These are phyloP conservation scores for Pseudomyrmex gracilis DNA, from an alignment of 1,140 invertebrate species.

Conservation along the genomic window DNA sequence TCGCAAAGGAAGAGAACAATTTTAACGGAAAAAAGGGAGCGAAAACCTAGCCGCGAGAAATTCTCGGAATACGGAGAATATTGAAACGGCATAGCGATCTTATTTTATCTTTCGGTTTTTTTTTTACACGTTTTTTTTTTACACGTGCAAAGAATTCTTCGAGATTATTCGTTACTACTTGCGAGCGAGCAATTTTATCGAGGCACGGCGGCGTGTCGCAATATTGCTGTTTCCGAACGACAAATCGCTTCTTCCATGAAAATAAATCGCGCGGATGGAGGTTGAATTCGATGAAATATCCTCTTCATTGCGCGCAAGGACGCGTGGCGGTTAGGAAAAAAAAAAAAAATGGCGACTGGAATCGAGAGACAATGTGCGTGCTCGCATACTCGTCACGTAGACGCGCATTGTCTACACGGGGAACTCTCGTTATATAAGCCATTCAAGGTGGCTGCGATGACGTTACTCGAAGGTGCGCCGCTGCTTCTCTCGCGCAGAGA, in stretches of 20 bases:
- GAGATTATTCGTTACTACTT: not conserved
- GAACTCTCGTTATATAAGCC: slow-evolving; percentile 77
- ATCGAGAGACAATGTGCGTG: slow-evolving; percentile 1
- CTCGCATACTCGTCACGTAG: slow-evolving; percentile 47
- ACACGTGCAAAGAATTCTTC: too few relatives aligned
- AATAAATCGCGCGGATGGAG: not conserved
- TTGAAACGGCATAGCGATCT: too few relatives aligned
- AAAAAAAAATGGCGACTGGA: slow-evolving; percentile 1
- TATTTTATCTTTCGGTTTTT: too few relatives aligned
- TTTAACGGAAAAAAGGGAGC: not conserved
- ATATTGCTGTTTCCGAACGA: not conserved
- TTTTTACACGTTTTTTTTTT: too few relatives aligned
- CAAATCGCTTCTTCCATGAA: not conserved
- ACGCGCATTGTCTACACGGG: slow-evolving; percentile 64
- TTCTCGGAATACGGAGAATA: too few relatives aligned
- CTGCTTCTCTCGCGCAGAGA: not conserved
- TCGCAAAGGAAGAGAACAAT: not conserved
- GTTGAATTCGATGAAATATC: slow-evolving; percentile 11
- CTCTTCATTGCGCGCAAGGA: slow-evolving; percentile 1
- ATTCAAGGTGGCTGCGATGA: slow-evolving; percentile 80
- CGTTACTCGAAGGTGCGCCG: slow-evolving; percentile 78
- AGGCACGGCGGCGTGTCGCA: too few relatives aligned
- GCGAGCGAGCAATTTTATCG: not conserved
- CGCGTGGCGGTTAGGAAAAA: not conserved
- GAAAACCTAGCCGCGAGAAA: too few relatives aligned